Conservation (phyloP, 2,888 invertebrate genomes). For the Corythucha ciliata region DNA sequence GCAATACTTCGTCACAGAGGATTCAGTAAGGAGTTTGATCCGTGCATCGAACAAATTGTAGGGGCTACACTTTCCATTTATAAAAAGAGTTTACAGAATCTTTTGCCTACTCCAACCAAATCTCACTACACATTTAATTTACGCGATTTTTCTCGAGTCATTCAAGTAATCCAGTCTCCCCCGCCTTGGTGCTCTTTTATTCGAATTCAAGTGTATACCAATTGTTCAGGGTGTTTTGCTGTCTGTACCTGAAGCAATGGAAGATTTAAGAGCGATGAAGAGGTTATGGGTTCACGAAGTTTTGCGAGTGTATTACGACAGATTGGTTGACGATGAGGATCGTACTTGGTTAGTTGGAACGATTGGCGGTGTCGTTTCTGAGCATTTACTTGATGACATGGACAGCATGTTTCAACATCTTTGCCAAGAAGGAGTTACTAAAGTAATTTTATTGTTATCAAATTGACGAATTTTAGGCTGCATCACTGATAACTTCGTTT, state of each 20-base stretch:
- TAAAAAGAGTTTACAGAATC: slow-evolving; percentile 66
- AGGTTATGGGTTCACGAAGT: slow-evolving; percentile 92
- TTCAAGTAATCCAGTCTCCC: slow-evolving; percentile 50
- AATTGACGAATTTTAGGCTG: slow-evolving; percentile 1
- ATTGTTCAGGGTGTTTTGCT: slow-evolving; percentile 67
- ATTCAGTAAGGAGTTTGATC: slow-evolving; percentile 89
- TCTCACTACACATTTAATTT: slow-evolving; percentile 93
- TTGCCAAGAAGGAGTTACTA: slow-evolving; percentile 35
- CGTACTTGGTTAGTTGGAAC: slow-evolving; percentile 69
- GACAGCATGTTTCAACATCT: slow-evolving; percentile 62
- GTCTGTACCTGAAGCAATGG: slow-evolving; percentile 86
- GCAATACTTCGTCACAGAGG: slow-evolving; percentile 58
- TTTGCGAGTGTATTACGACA: slow-evolving; percentile 83
- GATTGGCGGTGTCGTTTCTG: slow-evolving; percentile 52
- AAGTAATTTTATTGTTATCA: neutral
- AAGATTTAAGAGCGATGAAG: slow-evolving; percentile 74
- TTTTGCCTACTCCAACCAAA: slow-evolving; percentile 86
- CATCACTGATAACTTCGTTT: slow-evolving; percentile 24
- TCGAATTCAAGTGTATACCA: too few species aligned
- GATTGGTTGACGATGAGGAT: slow-evolving; percentile 76
- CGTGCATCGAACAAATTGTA: slow-evolving; percentile 82
- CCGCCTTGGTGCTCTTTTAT: neutral
- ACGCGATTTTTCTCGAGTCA: slow-evolving; percentile 85
- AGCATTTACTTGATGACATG: slow-evolving; percentile 56
- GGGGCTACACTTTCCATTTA: slow-evolving; percentile 77